phyloP scores from a whole-genome alignment of 2,888 invertebrate species.

The Synergus laeviventris region DNA sequence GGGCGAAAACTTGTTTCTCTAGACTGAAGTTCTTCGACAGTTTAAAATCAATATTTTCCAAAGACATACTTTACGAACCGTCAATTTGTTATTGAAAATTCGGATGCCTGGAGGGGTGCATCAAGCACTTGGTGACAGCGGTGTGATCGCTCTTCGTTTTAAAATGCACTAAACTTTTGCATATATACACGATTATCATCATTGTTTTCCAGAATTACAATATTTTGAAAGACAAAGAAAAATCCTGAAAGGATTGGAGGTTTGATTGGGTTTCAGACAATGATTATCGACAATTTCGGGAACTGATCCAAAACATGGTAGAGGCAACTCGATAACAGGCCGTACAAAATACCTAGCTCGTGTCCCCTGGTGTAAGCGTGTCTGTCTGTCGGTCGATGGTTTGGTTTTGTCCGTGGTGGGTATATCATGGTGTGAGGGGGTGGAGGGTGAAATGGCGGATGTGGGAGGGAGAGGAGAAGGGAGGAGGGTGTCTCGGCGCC shows the following conservation, averaged over 20 bases:
- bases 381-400: constrained; percentile 71
- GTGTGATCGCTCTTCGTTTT: too few relatives aligned
- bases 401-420: constrained; percentile 69
- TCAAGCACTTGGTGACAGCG: too few relatives aligned
- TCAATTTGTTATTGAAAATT: too few relatives aligned
- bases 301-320: constrained; percentile 58
- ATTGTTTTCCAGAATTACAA: neutral
- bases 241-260: neutral
- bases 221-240: neutral
- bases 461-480: constrained; percentile 64
- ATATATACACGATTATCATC: too few relatives aligned
- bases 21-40: neutral
- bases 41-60: neutral
- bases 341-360: constrained; percentile 67
- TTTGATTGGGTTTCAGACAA: constrained; percentile 39
- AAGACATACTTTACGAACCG: too few relatives aligned
- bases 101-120: too few relatives aligned
- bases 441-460: constrained; percentile 50
- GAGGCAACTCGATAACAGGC: constrained; percentile 58
- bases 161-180: too few relatives aligned
- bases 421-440: constrained; percentile 53
- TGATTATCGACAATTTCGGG: constrained; percentile 55
- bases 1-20: neutral
- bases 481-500: constrained; percentile 78
- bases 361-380: constrained; percentile 64